These are phyloP conservation scores for Podabrus alpinus DNA, from an alignment of 2,888 invertebrate genomes.

Conservation along the genomic window DNA sequence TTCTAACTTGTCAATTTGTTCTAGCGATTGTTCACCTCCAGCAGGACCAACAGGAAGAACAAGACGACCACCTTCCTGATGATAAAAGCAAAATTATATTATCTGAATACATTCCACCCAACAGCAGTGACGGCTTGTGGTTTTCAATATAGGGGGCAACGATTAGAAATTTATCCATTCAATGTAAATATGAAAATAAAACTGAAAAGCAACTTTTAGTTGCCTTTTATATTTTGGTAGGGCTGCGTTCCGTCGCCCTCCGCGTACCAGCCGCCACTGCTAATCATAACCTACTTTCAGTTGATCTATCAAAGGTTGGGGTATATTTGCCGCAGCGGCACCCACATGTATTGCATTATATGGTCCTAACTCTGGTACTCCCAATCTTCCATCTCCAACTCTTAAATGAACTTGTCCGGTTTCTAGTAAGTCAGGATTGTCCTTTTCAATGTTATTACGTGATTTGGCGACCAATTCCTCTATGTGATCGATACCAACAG, in stretches of 20 bases:
- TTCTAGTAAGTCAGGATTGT: conserved; percentile 70
- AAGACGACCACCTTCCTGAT: conserved; percentile 79
- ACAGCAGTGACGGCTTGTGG: too few relatives aligned
- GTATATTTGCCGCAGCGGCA: conserved; percentile 81
- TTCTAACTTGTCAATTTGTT: conserved; percentile 84
- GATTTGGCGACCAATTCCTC: conserved; percentile 78
- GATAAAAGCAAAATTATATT: conserved; percentile 17
- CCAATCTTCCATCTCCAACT: conserved; percentile 89
- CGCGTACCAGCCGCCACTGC: too few relatives aligned
- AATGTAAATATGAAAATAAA: too few relatives aligned
- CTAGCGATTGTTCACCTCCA: conserved; percentile 84
- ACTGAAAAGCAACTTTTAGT: too few relatives aligned
- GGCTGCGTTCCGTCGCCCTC: too few relatives aligned
- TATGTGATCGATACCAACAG: conserved; percentile 90
- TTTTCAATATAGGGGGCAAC: too few relatives aligned
- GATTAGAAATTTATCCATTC: too few relatives aligned
- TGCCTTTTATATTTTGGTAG: too few relatives aligned
- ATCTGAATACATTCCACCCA: neutral
- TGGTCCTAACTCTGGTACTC: conserved; percentile 74
- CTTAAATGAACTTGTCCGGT: conserved; percentile 71
- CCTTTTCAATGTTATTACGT: conserved; percentile 73
- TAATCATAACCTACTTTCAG: conserved; percentile 70
- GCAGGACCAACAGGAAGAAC: conserved; percentile 89
- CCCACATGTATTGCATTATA: conserved; percentile 94
- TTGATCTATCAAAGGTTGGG: conserved; percentile 79